Evolutionary conservation across 1,140 invertebrate genomes (phyloP), one percentile per base, ranked within the genome.

Genomic region (Diploscapter pachys): DNA sequence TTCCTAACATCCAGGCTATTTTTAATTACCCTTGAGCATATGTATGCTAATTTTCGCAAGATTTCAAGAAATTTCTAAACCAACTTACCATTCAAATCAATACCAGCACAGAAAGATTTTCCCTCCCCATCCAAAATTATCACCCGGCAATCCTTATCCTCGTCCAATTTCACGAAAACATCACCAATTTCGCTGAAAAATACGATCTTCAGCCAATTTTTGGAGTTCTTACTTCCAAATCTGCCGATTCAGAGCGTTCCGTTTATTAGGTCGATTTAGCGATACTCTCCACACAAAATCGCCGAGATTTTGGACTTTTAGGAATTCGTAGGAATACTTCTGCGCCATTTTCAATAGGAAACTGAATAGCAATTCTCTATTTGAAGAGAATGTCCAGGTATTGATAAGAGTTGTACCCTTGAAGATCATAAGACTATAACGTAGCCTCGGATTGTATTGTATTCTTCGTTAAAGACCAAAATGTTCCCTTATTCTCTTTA

Each of bases 161-260:
- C 57, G 9, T 59, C 57, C 57, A 59, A 31, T 59, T 59, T 59
- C 31, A 31, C 31, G 57, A 59, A 59, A 11, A 59, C 57, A 31
- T 59, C 57, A 59, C 57, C 57, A 59, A 59, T 59, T 59, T 59
- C 57, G 9, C 57, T 59, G 57, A 59, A 59, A 59, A 11, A 59
- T 11, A 59, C 57, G 57, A 59, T 31, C 31, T 31, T 31, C 31
- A 59, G 57, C 57, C 31, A 59, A 11, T 59, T 59, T 59, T 59
- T 59, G 57, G 9, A 11, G 9, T 31, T 11, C 57, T 11, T 11
- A 59, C 57, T 31, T 31, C 57, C 57, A 59, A 11, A 59, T 11
- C 31, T 59, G 57, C 9, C 31, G 9, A 31, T 31, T 59, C 31
- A 59, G 57, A 31, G 57, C 57, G 31, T 59, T 59, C 31, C 9